Evolutionary conservation across 2,888 invertebrate genomes (phyloP).

Genomic region (Mythimna impura): DNA sequence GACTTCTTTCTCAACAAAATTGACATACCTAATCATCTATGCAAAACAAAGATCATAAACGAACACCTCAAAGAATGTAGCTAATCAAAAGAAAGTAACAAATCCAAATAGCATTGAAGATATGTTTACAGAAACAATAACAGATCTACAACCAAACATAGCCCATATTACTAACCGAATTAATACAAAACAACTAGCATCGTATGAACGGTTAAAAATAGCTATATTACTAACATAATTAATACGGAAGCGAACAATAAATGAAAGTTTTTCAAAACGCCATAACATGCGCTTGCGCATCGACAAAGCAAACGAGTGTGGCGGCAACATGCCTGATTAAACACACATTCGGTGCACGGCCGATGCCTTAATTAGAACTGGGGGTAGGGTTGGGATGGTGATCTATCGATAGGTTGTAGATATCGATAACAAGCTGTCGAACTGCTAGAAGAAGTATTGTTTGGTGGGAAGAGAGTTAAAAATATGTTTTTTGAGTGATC

Average conservation of each 20-base stretch:
- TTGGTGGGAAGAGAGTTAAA: not conserved
- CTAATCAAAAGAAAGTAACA: slow-evolving; percentile 20
- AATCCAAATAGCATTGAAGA: slow-evolving; percentile 8
- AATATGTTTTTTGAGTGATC: not conserved
- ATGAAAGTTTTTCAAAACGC: slow-evolving; percentile 54
- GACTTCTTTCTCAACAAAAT: not conserved
- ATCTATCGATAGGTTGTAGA: slow-evolving; percentile 29
- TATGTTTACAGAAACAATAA: slow-evolving; percentile 37
- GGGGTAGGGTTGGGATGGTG: slow-evolving; percentile 27
- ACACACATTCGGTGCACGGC: slow-evolving; percentile 88
- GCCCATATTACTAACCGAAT: slow-evolving; percentile 26
- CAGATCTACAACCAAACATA: not conserved
- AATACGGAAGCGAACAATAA: slow-evolving; percentile 58
- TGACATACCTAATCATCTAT: not conserved
- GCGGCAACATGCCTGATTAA: slow-evolving; percentile 87
- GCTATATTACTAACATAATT: slow-evolving; percentile 27
- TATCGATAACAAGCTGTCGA: slow-evolving; percentile 8
- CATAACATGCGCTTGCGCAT: slow-evolving; percentile 73
- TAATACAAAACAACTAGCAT: slow-evolving; percentile 42
- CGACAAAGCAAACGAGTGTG: slow-evolving; percentile 83
- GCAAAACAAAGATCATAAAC: not conserved
- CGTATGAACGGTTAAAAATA: slow-evolving; percentile 30
- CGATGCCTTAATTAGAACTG: slow-evolving; percentile 89
- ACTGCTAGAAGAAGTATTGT: not conserved
- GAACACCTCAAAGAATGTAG: not conserved